These are phyloP conservation scores for Tetrao urogallus DNA, from an alignment of 2,113 vertebrate genomes.

Conservation along the genomic window DNA sequence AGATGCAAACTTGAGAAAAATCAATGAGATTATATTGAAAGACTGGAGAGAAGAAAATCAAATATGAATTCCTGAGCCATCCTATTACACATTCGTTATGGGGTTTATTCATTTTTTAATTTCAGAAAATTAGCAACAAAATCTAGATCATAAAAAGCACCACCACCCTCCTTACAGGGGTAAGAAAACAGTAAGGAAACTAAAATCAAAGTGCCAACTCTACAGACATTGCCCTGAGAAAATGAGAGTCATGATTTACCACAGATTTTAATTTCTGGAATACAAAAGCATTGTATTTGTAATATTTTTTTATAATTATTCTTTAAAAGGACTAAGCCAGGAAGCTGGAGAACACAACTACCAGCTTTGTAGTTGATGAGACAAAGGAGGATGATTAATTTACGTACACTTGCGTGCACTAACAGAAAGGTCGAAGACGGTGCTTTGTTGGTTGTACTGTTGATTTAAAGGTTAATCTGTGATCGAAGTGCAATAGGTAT, in stretches of 20 bases:
- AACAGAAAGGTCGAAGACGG: neutral
- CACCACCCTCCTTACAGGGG: neutral
- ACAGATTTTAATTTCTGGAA: neutral
- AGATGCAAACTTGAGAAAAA: conserved; percentile 2
- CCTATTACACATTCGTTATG: neutral
- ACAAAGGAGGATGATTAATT: neutral
- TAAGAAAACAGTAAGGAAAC: neutral
- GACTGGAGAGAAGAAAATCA: neutral
- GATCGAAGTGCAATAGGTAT: neutral
- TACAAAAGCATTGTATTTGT: neutral
- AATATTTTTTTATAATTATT: neutral
- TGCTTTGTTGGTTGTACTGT: neutral
- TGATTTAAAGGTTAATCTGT: neutral
- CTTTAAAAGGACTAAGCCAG: neutral
- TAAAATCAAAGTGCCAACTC: neutral
- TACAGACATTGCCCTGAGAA: neutral
- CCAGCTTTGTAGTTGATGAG: neutral
- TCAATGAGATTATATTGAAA: neutral
- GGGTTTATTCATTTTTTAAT: neutral
- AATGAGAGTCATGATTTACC: neutral
- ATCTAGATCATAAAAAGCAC: neutral
- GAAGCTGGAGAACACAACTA: neutral
- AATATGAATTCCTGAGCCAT: neutral
- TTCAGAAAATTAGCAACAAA: neutral
- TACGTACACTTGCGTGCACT: neutral